Evolutionary conservation across 2,888 invertebrate species (phyloP).

Genomic region (Lepidochrysops patricia): DNA sequence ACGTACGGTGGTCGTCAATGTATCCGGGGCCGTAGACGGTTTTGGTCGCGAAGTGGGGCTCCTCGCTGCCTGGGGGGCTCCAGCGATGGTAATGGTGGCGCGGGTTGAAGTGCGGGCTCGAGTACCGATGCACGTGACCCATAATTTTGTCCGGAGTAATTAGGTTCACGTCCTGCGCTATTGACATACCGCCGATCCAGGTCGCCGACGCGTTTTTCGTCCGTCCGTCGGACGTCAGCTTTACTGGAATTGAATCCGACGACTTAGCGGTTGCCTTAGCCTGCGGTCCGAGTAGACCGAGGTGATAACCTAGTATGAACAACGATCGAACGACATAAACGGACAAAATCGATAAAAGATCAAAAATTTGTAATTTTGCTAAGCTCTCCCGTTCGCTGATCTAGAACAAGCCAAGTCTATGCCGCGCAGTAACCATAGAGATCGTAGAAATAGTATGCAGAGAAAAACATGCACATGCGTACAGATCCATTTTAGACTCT

Average conservation of each 20-base stretch:
- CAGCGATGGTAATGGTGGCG: slow-evolving; percentile 67
- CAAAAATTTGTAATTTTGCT: slow-evolving; percentile 39
- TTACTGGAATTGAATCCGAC: slow-evolving; percentile 73
- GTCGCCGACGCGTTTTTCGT: slow-evolving; percentile 58
- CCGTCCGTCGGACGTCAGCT: slow-evolving; percentile 70
- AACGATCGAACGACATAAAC: slow-evolving; percentile 60
- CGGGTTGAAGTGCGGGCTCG: slow-evolving; percentile 70
- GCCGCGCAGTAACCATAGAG: slow-evolving; percentile 76
- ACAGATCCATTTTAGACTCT: slow-evolving; percentile 46
- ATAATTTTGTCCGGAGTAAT: slow-evolving; percentile 69
- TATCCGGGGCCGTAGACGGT: slow-evolving; percentile 72
- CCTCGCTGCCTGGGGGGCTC: slow-evolving; percentile 69
- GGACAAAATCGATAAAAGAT: slow-evolving; percentile 43
- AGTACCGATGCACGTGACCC: slow-evolving; percentile 67
- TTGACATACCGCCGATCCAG: slow-evolving; percentile 73
- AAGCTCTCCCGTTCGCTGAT: slow-evolving; percentile 54
- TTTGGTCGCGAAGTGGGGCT: slow-evolving; percentile 71
- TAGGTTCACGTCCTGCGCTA: slow-evolving; percentile 69
- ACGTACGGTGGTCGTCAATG: slow-evolving; percentile 73
- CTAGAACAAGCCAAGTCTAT: slow-evolving; percentile 70
- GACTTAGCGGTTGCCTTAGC: slow-evolving; percentile 62
- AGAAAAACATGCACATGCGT: slow-evolving; percentile 58
- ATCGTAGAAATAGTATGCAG: slow-evolving; percentile 72
- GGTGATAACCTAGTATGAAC: slow-evolving; percentile 55
- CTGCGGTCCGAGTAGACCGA: slow-evolving; percentile 60